Conservation (phyloP, 2,797 vertebrate genomes). For the Todus mexicanus region DNA sequence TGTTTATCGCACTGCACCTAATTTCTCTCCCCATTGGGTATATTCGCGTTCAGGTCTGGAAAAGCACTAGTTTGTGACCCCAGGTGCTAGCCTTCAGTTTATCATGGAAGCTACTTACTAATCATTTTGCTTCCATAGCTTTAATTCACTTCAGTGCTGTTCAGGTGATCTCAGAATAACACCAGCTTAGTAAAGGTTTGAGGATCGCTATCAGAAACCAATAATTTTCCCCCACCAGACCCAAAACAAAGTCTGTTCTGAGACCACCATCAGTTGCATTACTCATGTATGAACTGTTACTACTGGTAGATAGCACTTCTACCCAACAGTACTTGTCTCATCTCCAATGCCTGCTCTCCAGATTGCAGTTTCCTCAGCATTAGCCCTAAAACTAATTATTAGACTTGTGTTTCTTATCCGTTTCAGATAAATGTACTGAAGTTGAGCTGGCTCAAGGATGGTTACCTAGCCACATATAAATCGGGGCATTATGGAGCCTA, state of each 20-base stretch:
- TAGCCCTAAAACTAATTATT: background rate
- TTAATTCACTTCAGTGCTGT: background rate
- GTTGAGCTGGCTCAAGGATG: background rate
- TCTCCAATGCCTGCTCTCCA: background rate
- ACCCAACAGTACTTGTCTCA: background rate
- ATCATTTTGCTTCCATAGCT: background rate
- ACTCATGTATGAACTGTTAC: background rate
- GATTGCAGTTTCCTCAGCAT: background rate
- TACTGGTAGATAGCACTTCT: background rate
- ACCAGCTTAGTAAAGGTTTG: background rate
- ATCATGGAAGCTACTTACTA: background rate
- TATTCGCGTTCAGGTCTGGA: background rate
- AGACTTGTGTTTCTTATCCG: background rate
- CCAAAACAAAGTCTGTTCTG: background rate
- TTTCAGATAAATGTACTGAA: background rate
- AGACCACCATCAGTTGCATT: background rate
- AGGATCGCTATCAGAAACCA: background rate
- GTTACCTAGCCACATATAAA: background rate
- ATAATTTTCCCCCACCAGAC: fast-evolving
- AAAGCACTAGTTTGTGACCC: background rate
- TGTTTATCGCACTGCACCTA: fast-evolving
- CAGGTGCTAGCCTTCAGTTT: background rate
- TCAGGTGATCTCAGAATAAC: background rate
- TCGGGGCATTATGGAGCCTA: background rate
- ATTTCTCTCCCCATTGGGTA: background rate